These are phyloP conservation scores for Galeruca laticollis DNA, from an alignment of 2,888 invertebrate genomes.

Conservation along the genomic window DNA sequence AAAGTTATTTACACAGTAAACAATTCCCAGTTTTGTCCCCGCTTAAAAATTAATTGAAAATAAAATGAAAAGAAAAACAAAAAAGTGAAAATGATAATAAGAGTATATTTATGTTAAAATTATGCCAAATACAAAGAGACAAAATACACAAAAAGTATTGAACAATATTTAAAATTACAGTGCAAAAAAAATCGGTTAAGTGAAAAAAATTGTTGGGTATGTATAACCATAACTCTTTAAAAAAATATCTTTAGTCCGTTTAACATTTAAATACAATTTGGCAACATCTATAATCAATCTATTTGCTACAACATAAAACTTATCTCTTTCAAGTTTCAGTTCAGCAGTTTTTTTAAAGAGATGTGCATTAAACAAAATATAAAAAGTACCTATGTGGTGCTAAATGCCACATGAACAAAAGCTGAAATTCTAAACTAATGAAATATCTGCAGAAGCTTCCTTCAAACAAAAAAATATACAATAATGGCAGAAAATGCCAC, in stretches of 20 bases:
- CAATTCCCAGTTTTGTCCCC: constrained; percentile 40
- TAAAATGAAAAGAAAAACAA: constrained; percentile 55
- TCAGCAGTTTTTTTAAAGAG: no score
- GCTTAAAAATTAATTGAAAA: constrained; percentile 41
- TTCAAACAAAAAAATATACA: no score
- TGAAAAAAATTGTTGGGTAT: constrained; percentile 59
- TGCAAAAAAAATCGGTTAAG: constrained; percentile 55
- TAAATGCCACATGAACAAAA: no score
- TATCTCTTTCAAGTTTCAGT: no score
- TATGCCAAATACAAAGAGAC: constrained; percentile 64
- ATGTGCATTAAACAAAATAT: no score
- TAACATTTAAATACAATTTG: constrained; percentile 37
- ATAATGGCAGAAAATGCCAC: no score
- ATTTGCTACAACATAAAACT: background rate
- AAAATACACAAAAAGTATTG: constrained; percentile 58
- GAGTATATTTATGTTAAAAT: constrained; percentile 65
- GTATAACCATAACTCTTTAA: constrained; percentile 63
- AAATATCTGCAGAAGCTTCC: no score
- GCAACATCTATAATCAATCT: background rate
- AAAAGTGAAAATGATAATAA: constrained; percentile 60
- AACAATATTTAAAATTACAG: constrained; percentile 59
- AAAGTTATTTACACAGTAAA: constrained; percentile 51
- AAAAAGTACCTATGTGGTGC: no score
- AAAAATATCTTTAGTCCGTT: background rate
- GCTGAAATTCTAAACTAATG: no score